Evolutionary conservation across 2,888 invertebrate genomes (phyloP), one percentile per base, ranked within the genome.

Genomic region (Phyllotreta striolata): DNA sequence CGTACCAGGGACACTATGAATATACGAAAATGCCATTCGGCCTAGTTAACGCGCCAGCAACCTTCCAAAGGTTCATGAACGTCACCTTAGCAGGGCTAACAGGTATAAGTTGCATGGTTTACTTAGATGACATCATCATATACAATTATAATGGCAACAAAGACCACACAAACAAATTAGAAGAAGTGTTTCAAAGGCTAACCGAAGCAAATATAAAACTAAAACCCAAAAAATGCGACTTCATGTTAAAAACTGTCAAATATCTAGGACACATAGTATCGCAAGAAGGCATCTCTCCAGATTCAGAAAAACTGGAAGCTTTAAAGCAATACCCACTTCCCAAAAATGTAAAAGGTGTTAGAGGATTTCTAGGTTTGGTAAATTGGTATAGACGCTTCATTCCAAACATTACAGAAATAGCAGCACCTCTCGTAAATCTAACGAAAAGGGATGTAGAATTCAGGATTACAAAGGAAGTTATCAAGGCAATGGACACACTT

Each of bases 31-130:
- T n/a, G n/a, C n/a, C n/a, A n/a, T n/a, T n/a, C n/a, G n/a, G n/a
- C n/a, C n/a, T n/a, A n/a, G n/a, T n/a, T n/a, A n/a, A n/a, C n/a
- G n/a, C n/a, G n/a, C n/a, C n/a, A n/a, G n/a, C n/a, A n/a, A n/a
- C 67, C 1, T 69, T 67, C 44, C 35, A 49, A 39, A 37, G 55
- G 5, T 67, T 67, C 13, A 69, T 69, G 66, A 69, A 67, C 44
- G 34, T 52, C 3, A 62, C 62, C 0, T 8, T 66, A 14, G n/a
- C 55, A 6, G 69, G 64, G 40, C 13, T 69, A 1, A 64, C 55
- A 3, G 58, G 47, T 6, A 38, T 63, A 12, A 14, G 52, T 7
- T 66, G 65, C 39, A 55, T 65, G 51, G 66, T 66, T 8, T 66
- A 64, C 34, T 10, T 62, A 14, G 66, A 61, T 13, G 64, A 65